phyloP scores from a whole-genome alignment of 2,888 invertebrate species.

The Parelbella ahira region DNA sequence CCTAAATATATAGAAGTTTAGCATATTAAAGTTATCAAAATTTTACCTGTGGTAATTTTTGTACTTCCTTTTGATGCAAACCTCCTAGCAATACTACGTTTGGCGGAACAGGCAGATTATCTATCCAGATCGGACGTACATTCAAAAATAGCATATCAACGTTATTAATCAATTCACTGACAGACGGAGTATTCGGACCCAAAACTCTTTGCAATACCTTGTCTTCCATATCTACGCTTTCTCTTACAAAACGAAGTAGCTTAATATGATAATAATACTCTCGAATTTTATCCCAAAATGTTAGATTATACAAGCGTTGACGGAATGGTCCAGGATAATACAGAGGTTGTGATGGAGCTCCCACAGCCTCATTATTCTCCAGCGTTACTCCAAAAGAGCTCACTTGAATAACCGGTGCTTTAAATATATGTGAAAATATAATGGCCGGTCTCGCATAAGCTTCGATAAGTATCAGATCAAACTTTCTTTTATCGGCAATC shows the following conservation, averaged over 20 bases:
- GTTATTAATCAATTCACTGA: slow-evolving; percentile 35
- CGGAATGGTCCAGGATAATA: slow-evolving; percentile 35
- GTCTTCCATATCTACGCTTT: too few species aligned
- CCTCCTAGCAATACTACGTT: too few species aligned
- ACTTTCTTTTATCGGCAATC: slow-evolving; percentile 33
- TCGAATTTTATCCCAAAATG: slow-evolving; percentile 39
- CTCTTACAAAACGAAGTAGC: too few species aligned
- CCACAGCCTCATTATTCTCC: slow-evolving; percentile 35
- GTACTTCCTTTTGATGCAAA: too few species aligned
- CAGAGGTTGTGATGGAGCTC: too few species aligned
- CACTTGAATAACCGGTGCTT: slow-evolving; percentile 43
- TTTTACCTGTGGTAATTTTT: slow-evolving; percentile 40
- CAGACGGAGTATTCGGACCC: slow-evolving; percentile 32
- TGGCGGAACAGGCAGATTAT: too few species aligned
- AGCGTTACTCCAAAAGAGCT: slow-evolving; percentile 39
- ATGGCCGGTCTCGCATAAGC: slow-evolving; percentile 32
- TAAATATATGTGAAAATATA: slow-evolving; percentile 37
- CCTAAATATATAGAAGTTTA: too few species aligned
- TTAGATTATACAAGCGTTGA: slow-evolving; percentile 38
- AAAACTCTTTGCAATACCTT: slow-evolving; percentile 31
- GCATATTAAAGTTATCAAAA: too few species aligned
- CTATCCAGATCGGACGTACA: too few species aligned
- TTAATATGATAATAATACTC: too few species aligned
- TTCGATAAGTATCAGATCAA: slow-evolving; percentile 46
- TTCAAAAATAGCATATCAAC: slow-evolving; percentile 43